A percentile compares a stretch with the other conserved stretches of the same genome.
phyloP scores from a whole-genome alignment of 2,113 vertebrate species.

The Chelonoidis abingdonii region DNA sequence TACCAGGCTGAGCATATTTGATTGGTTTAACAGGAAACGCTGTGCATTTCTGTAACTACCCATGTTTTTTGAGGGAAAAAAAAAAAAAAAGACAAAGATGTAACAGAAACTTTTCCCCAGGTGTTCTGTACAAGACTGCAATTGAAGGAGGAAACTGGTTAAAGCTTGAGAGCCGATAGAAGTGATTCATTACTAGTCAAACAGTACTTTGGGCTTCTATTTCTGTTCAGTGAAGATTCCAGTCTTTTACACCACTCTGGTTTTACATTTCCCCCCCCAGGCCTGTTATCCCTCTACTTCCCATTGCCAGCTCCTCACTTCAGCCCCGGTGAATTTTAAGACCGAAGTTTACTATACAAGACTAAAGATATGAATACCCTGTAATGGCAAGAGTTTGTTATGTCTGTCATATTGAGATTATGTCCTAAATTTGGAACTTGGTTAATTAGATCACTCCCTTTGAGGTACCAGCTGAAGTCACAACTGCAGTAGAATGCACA shows the following conservation, averaged over 20 bases:
- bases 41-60: not conserved
- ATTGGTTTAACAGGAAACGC: not conserved
- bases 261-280: not conserved
- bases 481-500: accelerated
- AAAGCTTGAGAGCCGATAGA: not conserved
- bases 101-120: not conserved
- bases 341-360: too few species aligned
- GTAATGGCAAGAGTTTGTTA: not conserved
- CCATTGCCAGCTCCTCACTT: not conserved
- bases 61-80: not conserved
- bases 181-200: not conserved
- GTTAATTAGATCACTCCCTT: not conserved
- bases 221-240: not conserved
- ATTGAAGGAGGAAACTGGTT: not conserved
- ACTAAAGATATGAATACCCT: not conserved
- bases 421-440: not conserved
- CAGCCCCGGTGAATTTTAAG: not conserved
- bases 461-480: not conserved
- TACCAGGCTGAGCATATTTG: not conserved
- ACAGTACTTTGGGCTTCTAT: not conserved
- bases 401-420: not conserved
- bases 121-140: not conserved
- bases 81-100: too few species aligned
- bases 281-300: not conserved
- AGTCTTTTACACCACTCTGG: not conserved